Conservation (phyloP, 2,113 vertebrate genomes). For the Labrus mixtus region DNA sequence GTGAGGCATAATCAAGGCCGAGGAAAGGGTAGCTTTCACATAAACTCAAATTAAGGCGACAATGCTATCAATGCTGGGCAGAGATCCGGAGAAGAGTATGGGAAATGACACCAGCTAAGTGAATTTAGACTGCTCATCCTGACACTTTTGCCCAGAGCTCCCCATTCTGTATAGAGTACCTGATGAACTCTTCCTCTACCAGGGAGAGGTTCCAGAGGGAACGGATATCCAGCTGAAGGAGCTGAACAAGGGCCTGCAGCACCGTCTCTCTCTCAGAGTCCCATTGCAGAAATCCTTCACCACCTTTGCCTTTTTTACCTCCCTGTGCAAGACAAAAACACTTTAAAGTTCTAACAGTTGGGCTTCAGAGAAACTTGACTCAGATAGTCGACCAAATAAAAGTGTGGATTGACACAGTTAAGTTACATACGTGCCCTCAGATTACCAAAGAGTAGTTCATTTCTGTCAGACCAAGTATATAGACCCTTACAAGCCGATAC, state of each 20-base stretch:
- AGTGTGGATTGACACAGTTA: neutral
- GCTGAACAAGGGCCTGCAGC: constrained; percentile 87
- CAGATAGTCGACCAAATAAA: neutral
- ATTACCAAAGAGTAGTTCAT: constrained; percentile 83
- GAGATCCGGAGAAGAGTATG: neutral
- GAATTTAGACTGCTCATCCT: neutral
- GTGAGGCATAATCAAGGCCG: neutral
- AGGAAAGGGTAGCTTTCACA: neutral
- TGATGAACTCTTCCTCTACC: constrained; percentile 95
- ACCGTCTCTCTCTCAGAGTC: constrained; percentile 88
- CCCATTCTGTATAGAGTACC: constrained; percentile 72
- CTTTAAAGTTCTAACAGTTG: neutral
- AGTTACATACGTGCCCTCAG: constrained; percentile 68
- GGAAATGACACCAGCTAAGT: constrained; percentile 19
- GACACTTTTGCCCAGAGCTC: neutral
- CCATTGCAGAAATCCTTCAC: constrained; percentile 85
- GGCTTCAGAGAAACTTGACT: neutral
- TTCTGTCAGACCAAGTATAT: constrained; percentile 39
- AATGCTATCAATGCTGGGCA: constrained; percentile 10
- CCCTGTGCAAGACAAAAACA: constrained; percentile 76
- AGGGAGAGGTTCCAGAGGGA: constrained; percentile 89
- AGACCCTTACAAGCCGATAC: constrained; percentile 62
- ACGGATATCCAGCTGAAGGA: constrained; percentile 92
- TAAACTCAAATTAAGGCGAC: neutral
- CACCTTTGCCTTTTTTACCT: constrained; percentile 86